Conservation (phyloP, 2,113 vertebrate species). For the Oryzias javanicus region DNA sequence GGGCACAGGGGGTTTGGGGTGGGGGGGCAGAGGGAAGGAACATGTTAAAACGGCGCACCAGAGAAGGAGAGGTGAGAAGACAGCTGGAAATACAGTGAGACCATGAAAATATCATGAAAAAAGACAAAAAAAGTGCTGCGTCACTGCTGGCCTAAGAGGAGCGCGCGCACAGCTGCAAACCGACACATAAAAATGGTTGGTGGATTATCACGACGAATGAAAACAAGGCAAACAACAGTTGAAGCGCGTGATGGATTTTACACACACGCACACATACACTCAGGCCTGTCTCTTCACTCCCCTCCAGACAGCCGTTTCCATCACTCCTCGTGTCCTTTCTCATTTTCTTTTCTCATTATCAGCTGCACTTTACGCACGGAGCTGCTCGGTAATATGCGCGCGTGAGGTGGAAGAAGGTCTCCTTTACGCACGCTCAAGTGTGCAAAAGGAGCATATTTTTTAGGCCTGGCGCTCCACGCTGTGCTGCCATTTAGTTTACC, state of each 20-base stretch:
- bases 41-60: constrained; percentile 71
- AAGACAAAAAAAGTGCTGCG: not conserved
- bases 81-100: constrained; percentile 39
- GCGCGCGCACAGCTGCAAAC: no score
- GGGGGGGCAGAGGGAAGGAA: constrained; percentile 72
- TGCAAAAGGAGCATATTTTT: no score
- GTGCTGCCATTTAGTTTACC: no score
- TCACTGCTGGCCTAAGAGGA: not conserved
- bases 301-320: constrained; percentile 33
- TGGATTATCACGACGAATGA: no score
- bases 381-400: no score
- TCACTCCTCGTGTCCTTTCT: constrained; percentile 21
- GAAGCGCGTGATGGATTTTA: not conserved
- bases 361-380: not conserved
- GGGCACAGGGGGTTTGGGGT: constrained; percentile 56
- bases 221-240: no score
- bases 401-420: no score
- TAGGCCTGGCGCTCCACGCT: no score
- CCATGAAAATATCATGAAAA: no score
- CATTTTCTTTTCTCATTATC: not conserved
- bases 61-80: constrained; percentile 62
- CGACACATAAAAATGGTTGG: no score
- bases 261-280: constrained; percentile 1
- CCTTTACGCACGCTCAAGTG: no score
- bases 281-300: constrained; percentile 19